Percentiles rank a stretch among this genome's conserved stretches.
These are phyloP conservation scores for Clarias macrocephalus DNA, from an alignment of 2,113 vertebrate species.

Conservation along the genomic window DNA sequence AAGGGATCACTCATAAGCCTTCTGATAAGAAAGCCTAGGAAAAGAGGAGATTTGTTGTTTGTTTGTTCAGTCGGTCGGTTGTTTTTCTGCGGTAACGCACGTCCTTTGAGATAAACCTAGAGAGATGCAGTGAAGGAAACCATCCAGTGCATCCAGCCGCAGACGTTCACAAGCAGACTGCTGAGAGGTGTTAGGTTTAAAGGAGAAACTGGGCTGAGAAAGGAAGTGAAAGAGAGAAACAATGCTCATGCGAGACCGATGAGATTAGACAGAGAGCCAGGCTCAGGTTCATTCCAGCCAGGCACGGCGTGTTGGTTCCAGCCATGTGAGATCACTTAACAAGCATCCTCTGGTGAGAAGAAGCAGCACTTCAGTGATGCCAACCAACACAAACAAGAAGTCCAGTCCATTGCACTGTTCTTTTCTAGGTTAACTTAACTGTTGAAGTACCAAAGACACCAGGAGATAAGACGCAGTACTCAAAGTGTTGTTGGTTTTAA, in stretches of 20 bases:
- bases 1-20: constrained; percentile 11
- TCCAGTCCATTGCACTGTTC: constrained; percentile 8
- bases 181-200: not conserved
- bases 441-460: not conserved
- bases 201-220: not conserved
- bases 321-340: constrained; percentile 41
- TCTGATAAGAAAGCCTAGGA: constrained; percentile 6
- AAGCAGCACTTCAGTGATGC: constrained; percentile 35
- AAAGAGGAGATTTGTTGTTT: not conserved
- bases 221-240: constrained; percentile 15
- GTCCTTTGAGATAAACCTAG: constrained; percentile 4
- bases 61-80: not conserved
- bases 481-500: not conserved
- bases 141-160: not conserved
- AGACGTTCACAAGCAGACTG: not conserved
- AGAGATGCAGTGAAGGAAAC: not conserved
- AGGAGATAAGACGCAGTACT: not conserved
- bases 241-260: constrained; percentile 31
- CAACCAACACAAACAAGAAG: constrained; percentile 24
- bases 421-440: constrained; percentile 17
- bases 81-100: not conserved
- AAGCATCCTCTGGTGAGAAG: constrained; percentile 33
- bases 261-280: constrained; percentile 35
- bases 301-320: constrained; percentile 28
- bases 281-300: constrained; percentile 24